phyloP scores from a whole-genome alignment of 2,113 vertebrate species.

The Alaudala cheleensis region DNA sequence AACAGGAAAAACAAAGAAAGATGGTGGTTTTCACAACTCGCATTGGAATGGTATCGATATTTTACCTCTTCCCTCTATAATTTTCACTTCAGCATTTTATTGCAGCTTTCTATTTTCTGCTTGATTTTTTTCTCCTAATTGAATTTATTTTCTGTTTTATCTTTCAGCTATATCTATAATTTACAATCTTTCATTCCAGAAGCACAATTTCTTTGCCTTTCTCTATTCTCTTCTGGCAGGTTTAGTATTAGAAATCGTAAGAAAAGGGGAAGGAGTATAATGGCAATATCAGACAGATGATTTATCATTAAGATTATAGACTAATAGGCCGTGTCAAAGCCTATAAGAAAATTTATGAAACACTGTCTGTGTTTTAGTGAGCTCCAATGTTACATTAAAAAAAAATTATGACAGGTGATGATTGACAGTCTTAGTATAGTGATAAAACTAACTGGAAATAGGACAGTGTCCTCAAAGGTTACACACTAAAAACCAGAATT shows the following conservation, averaged over 20 bases:
- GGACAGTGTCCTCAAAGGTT: not conserved
- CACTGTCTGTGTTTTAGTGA: not conserved
- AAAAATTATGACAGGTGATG: not conserved
- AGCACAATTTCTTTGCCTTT: not conserved
- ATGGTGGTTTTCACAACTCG: not conserved
- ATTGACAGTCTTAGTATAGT: not conserved
- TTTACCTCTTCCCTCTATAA: not conserved
- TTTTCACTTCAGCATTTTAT: not conserved
- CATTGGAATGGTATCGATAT: not conserved
- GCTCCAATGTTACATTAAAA: not conserved
- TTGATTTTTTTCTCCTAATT: not conserved
- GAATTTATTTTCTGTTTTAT: constrained; percentile 18
- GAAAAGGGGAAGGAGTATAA: not conserved
- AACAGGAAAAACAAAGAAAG: not conserved
- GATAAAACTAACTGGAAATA: not conserved
- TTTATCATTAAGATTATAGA: not conserved
- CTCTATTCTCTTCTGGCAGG: not conserved
- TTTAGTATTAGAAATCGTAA: not conserved
- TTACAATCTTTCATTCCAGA: not conserved
- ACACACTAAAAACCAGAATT: not conserved
- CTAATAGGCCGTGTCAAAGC: not conserved
- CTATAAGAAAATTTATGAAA: not conserved
- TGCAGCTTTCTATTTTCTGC: not conserved
- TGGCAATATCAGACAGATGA: not conserved
- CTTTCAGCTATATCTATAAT: not conserved